phyloP scores from a whole-genome alignment of 1,140 invertebrate species.

The Drosophila ironensis region DNA sequence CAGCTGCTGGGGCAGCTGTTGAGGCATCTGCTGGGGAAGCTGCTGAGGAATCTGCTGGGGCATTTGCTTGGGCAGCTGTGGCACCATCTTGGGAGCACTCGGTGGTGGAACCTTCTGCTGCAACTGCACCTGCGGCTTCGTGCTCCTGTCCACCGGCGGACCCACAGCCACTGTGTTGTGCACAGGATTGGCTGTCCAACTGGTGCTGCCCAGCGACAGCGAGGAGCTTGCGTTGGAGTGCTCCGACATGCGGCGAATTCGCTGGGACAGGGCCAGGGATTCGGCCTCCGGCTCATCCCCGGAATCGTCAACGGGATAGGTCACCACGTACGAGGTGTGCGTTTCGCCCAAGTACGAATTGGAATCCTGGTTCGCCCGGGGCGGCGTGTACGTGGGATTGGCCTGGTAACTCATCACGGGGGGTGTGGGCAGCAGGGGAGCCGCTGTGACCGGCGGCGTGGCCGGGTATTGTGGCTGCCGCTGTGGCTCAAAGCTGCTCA shows the following conservation, averaged over 20 bases:
- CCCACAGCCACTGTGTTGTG: conserved; percentile 32
- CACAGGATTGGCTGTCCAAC: conserved; percentile 74
- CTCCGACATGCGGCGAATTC: conserved; percentile 54
- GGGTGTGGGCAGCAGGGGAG: not conserved
- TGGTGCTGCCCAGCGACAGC: conserved; percentile 53
- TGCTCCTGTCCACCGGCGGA: conserved; percentile 47
- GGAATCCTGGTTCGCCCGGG: conserved; percentile 10
- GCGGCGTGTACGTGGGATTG: conserved; percentile 52
- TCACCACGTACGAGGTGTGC: conserved; percentile 66
- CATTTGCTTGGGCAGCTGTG: not conserved
- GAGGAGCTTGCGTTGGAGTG: conserved; percentile 62
- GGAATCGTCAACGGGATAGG: conserved; percentile 70
- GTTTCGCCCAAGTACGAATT: conserved; percentile 42
- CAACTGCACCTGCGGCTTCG: conserved; percentile 28
- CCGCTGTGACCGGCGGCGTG: not conserved
- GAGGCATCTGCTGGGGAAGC: not conserved
- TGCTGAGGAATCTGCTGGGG: not conserved
- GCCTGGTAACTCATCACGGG: conserved; percentile 39
- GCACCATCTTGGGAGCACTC: not conserved
- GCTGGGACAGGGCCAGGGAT: conserved; percentile 18
- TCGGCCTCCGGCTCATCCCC: conserved; percentile 55
- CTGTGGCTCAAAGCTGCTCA: conserved; percentile 65
- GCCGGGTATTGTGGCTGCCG: conserved; percentile 43
- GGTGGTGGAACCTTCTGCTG: conserved; percentile 1
- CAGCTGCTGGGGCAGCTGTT: not conserved